A percentile compares a stretch with the other conserved stretches of the same genome.
phyloP scores from a whole-genome alignment of 2,888 invertebrate genomes.

The Chironomus tentans region DNA sequence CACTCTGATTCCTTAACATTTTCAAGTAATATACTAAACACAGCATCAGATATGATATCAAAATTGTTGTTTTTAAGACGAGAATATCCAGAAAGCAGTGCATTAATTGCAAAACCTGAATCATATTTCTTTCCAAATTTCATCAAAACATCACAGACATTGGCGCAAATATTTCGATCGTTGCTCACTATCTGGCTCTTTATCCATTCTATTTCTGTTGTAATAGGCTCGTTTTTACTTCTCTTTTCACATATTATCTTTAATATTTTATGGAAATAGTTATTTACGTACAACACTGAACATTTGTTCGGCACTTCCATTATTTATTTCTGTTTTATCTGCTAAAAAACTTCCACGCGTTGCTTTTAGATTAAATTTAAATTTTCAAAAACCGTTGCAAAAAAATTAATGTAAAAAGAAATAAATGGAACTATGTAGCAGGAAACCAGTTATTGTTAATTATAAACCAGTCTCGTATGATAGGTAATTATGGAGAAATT shows the following conservation, averaged over 20 bases:
- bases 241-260: background rate
- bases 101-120: conserved; percentile 5
- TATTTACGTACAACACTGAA: background rate
- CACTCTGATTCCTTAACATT: background rate
- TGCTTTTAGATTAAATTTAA: too few relatives aligned
- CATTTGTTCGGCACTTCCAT: background rate
- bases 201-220: conserved; percentile 14
- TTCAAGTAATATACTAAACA: background rate
- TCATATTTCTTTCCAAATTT: background rate
- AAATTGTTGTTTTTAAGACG: background rate
- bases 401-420: too few relatives aligned
- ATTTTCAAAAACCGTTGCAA: too few relatives aligned
- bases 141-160: conserved; percentile 3
- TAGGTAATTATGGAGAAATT: too few relatives aligned
- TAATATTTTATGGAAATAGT: background rate
- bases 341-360: too few relatives aligned
- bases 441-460: too few relatives aligned
- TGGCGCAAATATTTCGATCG: background rate
- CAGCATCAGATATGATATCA: background rate
- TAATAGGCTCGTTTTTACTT: background rate
- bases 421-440: too few relatives aligned
- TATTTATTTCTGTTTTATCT: too few relatives aligned
- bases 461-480: too few relatives aligned
- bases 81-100: background rate
- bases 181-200: background rate